Base-by-base conservation (phyloP, 2,888 invertebrate species). In the Athripsodes cinereus region DNA sequence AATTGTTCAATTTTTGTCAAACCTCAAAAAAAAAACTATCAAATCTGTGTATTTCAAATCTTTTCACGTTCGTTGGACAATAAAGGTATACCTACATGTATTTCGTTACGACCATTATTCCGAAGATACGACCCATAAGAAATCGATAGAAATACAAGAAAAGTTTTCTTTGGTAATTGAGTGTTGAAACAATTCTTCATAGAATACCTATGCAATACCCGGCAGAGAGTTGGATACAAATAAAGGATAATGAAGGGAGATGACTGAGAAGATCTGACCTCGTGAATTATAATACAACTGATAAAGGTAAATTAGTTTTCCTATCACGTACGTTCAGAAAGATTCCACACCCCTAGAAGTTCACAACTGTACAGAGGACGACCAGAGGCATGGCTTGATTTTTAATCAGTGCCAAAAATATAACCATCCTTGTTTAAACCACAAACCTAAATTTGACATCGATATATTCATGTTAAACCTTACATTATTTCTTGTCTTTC, bases 271-370 rank as follows among this genome's bases (percentile, higher is more conserved):
- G 40, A 16, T 40, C 16, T 40, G 40, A 40, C 40, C 40, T 13
- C 3, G 40, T 13, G 40, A 40, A 40, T 40, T 40, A 40, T 40
- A 40, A 40, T 40, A 40, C 40, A 16, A 47, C 49, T 26, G 22
- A 55, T 55, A 59, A 53, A 46, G 40, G 26, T 22, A 50, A 55
- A 57, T 62, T 62, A 53, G 54, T 31, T 60, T 62, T 57, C 62
- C 52, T 47, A 55, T 62, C 62, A 62, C 62, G 62, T 47, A 52
- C 57, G 44, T 44, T 35, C 21, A 44, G 20, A 22, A 26, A 46
- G 50, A 22, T 44, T 50, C 51, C 6, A 54, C 40, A 40, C 40
- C 16, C 40, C 40, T 40, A 13, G 13, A 40, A 16, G 8, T 40
- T 13, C 13, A 40, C 40, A 3, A 13, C 40, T 40, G 13, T 40